Evolutionary conservation across 2,888 invertebrate species (phyloP).

Genomic region (Eupithecia tripunctaria): DNA sequence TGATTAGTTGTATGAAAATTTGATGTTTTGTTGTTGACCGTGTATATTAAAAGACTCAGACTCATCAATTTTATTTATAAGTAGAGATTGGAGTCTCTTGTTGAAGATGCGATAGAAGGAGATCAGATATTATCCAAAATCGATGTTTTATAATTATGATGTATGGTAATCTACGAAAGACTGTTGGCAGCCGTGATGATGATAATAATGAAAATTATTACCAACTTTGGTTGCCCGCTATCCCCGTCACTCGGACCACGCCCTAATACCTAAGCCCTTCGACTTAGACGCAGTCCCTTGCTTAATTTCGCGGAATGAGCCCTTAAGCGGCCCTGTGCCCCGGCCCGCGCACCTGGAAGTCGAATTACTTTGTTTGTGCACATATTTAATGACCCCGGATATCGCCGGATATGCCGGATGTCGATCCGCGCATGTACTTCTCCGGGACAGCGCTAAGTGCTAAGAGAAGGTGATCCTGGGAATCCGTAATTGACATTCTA

Average conservation of each 20-base stretch:
- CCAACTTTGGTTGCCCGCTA: constrained; percentile 35
- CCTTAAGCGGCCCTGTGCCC: constrained; percentile 68
- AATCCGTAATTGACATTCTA: not conserved
- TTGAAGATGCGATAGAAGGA: no score
- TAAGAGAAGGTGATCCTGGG: not conserved
- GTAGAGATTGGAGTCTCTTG: no score
- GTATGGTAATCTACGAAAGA: no score
- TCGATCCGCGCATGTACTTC: not conserved
- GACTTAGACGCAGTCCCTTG: constrained; percentile 72
- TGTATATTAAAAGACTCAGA: no score
- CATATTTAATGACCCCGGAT: constrained; percentile 20
- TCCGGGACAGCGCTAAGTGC: not conserved
- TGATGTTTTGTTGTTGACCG: no score
- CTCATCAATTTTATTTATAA: no score
- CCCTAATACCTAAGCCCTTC: constrained; percentile 58
- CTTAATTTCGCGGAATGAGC: constrained; percentile 80
- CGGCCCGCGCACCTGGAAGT: constrained; percentile 48
- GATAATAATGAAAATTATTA: not conserved
- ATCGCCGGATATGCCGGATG: not conserved
- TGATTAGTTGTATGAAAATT: no score
- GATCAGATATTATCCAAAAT: no score
- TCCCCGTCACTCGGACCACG: constrained; percentile 26
- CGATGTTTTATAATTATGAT: no score
- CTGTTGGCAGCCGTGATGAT: not conserved
- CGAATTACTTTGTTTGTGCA: constrained; percentile 31